A percentile compares a stretch with the other conserved stretches of the same genome.
Evolutionary conservation across 1,140 invertebrate genomes (phyloP).

Genomic region (Danaus melanippus): DNA sequence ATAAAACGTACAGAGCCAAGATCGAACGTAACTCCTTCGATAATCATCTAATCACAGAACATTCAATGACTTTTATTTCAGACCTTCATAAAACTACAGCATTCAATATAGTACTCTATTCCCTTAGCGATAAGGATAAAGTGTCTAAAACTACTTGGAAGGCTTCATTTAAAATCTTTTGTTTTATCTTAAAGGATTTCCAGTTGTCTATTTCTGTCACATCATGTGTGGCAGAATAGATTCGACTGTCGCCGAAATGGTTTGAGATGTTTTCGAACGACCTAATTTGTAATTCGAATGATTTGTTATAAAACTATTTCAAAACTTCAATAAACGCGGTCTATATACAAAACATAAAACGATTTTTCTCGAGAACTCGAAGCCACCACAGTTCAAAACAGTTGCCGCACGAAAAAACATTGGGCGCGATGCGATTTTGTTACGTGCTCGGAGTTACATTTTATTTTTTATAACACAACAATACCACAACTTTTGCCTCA

Average conservation of each 20-base stretch:
- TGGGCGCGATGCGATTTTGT: constrained; percentile 24
- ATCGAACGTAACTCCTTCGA: constrained; percentile 43
- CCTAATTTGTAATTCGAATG: constrained; percentile 12
- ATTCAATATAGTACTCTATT: constrained; percentile 15
- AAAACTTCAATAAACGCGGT: constrained; percentile 47
- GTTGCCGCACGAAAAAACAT: constrained; percentile 40
- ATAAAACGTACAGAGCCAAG: constrained; percentile 54
- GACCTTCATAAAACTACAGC: constrained; percentile 19
- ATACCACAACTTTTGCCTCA: constrained; percentile 24
- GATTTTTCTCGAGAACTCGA: constrained; percentile 35
- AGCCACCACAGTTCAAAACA: constrained; percentile 27
- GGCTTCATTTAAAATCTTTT: constrained; percentile 41
- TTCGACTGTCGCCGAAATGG: too few species aligned
- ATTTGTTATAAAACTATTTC: constrained; percentile 17
- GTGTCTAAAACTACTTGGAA: constrained; percentile 24
- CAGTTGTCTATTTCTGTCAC: constrained; percentile 36
- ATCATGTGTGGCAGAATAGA: constrained; percentile 27
- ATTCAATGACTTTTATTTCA: constrained; percentile 65
- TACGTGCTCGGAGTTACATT: constrained; percentile 24
- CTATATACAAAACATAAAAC: constrained; percentile 54
- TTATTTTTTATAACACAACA: constrained; percentile 28
- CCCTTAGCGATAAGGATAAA: constrained; percentile 27
- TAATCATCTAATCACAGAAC: constrained; percentile 67
- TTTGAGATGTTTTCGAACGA: constrained; percentile 14
- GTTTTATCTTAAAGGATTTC: constrained; percentile 46